Percentiles rank a stretch among this genome's conserved stretches.
phyloP scores from a whole-genome alignment of 2,113 vertebrate genomes.

The Cnemophilus loriae region DNA sequence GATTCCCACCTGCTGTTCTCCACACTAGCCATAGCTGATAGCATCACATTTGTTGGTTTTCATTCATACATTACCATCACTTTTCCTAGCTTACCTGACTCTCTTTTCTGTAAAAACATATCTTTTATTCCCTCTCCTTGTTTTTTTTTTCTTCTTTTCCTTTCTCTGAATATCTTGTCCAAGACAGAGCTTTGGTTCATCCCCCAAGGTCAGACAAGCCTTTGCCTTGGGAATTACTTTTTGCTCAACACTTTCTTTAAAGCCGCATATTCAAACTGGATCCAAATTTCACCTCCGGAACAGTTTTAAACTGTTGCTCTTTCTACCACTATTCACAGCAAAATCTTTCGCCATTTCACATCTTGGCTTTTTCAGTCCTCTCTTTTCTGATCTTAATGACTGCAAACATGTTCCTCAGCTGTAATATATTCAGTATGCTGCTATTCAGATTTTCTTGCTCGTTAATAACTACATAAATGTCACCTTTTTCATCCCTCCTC shows the following conservation, averaged over 20 bases:
- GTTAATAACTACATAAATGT: constrained; percentile 32
- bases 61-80: background rate
- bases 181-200: background rate
- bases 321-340: background rate
- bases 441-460: constrained; percentile 17
- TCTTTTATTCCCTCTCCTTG: background rate
- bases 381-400: constrained; percentile 34
- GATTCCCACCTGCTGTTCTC: background rate
- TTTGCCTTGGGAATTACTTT: constrained; percentile 19
- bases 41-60: background rate
- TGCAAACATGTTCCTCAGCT: constrained; percentile 1
- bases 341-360: constrained; percentile 39
- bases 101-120: background rate
- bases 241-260: background rate
- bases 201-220: background rate
- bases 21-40: background rate
- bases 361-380: background rate
- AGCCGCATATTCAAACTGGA: background rate
- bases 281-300: background rate
- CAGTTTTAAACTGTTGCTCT: constrained; percentile 27
- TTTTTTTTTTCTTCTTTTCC: background rate
- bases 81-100: background rate
- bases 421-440: constrained; percentile 2
- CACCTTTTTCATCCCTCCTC: constrained; percentile 9
- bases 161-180: background rate